Evolutionary conservation across 2,888 invertebrate species (phyloP).

Genomic region (Pyrrhosoma nymphula): DNA sequence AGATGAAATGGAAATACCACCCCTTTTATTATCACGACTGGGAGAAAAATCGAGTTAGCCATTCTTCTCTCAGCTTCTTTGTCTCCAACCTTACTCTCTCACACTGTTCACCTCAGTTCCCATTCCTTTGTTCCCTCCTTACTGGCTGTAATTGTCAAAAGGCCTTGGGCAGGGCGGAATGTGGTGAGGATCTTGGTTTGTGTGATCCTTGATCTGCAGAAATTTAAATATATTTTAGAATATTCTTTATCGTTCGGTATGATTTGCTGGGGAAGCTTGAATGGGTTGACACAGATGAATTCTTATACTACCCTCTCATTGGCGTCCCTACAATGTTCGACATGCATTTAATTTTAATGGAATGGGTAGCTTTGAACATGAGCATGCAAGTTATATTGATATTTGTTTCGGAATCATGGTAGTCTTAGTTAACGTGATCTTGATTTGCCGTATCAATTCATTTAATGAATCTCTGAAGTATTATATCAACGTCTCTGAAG

Average conservation of each 20-base stretch:
- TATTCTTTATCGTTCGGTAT: background rate
- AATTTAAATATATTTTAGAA: background rate
- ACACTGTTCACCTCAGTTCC: background rate
- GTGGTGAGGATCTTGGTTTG: background rate
- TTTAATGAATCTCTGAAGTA: too few species aligned
- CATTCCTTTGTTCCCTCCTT: background rate
- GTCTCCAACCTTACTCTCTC: background rate
- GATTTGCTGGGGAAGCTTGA: background rate
- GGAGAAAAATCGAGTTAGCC: background rate
- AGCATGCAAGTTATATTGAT: too few species aligned
- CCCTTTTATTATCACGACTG: background rate
- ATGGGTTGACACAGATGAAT: too few species aligned
- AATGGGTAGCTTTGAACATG: too few species aligned
- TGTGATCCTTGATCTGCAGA: background rate
- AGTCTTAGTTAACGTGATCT: too few species aligned
- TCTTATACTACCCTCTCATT: too few species aligned
- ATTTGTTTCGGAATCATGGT: too few species aligned
- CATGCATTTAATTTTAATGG: too few species aligned
- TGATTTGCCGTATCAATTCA: too few species aligned
- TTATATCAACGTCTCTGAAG: too few species aligned
- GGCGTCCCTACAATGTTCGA: too few species aligned
- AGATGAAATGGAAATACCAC: background rate
- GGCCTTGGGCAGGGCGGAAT: background rate
- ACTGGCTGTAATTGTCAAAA: background rate
- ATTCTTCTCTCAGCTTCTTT: background rate